Evolutionary conservation across 2,797 vertebrate species (phyloP).

Genomic region (Atherinosoma microstoma): DNA sequence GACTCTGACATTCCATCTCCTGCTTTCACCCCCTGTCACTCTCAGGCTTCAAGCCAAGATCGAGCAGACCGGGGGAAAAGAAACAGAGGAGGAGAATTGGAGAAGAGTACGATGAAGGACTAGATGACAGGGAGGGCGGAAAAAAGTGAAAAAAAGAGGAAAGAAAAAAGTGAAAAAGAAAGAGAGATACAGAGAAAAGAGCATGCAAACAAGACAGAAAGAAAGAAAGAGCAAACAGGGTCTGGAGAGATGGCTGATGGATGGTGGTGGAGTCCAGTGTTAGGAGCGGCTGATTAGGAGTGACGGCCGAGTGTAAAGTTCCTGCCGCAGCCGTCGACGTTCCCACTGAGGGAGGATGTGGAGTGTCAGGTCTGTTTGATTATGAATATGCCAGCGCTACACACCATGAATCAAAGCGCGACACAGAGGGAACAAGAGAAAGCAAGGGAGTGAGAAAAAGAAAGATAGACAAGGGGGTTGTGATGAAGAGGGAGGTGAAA

Average conservation of each 20-base stretch:
- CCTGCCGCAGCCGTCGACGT: slow-evolving; percentile 82
- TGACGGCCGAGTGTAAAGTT: slow-evolving; percentile 87
- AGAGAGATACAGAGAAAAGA: slow-evolving; percentile 13
- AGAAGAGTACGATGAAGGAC: slow-evolving; percentile 54
- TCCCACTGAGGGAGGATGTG: slow-evolving; percentile 80
- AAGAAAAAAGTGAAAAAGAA: neutral
- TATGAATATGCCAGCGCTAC: slow-evolving; percentile 78
- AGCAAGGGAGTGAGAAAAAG: slow-evolving; percentile 29
- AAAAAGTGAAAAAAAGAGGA: slow-evolving; percentile 1
- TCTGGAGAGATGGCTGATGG: slow-evolving; percentile 67
- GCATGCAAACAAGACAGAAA: slow-evolving; percentile 33
- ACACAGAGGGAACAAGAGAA: slow-evolving; percentile 32
- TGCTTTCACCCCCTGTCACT: slow-evolving; percentile 74
- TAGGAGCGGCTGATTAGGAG: slow-evolving; percentile 85
- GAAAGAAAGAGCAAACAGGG: slow-evolving; percentile 17
- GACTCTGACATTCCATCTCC: slow-evolving; percentile 79
- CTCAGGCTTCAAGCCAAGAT: slow-evolving; percentile 60
- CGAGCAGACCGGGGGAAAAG: slow-evolving; percentile 41
- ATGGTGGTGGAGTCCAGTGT: slow-evolving; percentile 80
- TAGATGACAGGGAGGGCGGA: slow-evolving; percentile 38
- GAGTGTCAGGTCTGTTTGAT: slow-evolving; percentile 81
- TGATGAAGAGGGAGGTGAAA: slow-evolving; percentile 60
- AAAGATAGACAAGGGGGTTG: slow-evolving; percentile 43
- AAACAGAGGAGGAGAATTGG: slow-evolving; percentile 44
- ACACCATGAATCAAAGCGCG: slow-evolving; percentile 72